Conservation (phyloP, 2,888 invertebrate species). For the Synanthedon myopaeformis region DNA sequence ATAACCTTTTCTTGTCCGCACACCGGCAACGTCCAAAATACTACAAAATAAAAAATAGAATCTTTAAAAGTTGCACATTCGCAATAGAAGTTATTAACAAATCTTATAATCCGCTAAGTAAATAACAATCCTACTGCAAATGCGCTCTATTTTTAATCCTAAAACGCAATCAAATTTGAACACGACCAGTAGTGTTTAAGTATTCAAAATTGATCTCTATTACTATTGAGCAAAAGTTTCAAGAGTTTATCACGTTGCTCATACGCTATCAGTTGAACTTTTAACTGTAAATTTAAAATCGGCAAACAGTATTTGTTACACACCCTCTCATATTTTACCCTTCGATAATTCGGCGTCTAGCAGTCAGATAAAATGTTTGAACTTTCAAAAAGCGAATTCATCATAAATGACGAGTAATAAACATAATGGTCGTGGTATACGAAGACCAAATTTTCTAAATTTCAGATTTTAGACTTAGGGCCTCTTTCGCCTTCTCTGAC, state of each 20-base stretch:
- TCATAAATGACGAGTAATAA: conserved; percentile 26
- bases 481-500: too few species aligned
- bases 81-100: conserved; percentile 4
- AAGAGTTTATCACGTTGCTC: not conserved
- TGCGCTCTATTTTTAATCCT: conserved; percentile 4
- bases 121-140: conserved; percentile 1
- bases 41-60: too few species aligned
- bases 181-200: too few species aligned
- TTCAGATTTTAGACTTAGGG: too few species aligned
- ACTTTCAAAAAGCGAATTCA: conserved; percentile 36
- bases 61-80: not conserved
- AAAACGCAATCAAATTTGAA: too few species aligned
- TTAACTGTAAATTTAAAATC: conserved; percentile 46
- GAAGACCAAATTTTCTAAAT: not conserved
- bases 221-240: too few species aligned
- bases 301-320: conserved; percentile 33
- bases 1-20: too few species aligned
- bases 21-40: too few species aligned
- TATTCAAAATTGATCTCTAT: too few species aligned
- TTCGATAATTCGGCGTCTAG: conserved; percentile 30
- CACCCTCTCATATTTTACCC: conserved; percentile 52
- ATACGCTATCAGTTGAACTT: conserved; percentile 3
- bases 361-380: conserved; percentile 34
- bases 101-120: not conserved
- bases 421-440: conserved; percentile 3